Evolutionary conservation across 1,140 invertebrate species (phyloP), one percentile per base, ranked within the genome.

Genomic region (Diuraphis noxia): DNA sequence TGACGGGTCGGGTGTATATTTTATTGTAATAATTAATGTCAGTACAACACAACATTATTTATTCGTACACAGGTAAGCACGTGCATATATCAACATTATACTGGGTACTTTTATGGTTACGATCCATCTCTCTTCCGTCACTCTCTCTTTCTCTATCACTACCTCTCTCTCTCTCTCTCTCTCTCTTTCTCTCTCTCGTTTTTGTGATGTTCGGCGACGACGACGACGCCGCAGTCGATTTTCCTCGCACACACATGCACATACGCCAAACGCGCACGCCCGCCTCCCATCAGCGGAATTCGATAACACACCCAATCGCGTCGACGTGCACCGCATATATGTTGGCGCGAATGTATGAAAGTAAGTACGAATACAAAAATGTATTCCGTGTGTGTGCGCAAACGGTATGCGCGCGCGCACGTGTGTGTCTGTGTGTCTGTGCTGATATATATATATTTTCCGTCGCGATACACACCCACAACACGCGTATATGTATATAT

Each of bases 241-340:
- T 84, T 84, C 82, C 30, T 8, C 21, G 25, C 84, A 86, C 84
- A 86, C 84, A 86, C 84, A 36, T 46, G 41, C 84, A 86, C 84
- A 86, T 34, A 49, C 84, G 41, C 4, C n/a, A 38, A 25, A 34
- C 43, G 84, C n/a, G n/a, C 43, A 30, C 34, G 43, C 84, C 84
- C 84, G 84, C 84, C 84, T 34, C 84, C 84, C 84, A 49, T 86
- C 43, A 52, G 41, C 84, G 84, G 46, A 36, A 86, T 49, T 36
- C 84, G 43, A 52, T 86, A 86, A 86, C n/a, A 36, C 84, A 49
- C 84, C 84, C 41, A 86, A 86, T 86, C 84, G 84, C 84, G 84
- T 52, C 84, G 84, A 21, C 82, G 82, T n/a, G 82, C 40, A 21
- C 25, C 41, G 41, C 23, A 5, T 46, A n/a, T 41, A 30, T 34